phyloP scores from a whole-genome alignment of 2,797 vertebrate genomes.

The Cuniculus paca region DNA sequence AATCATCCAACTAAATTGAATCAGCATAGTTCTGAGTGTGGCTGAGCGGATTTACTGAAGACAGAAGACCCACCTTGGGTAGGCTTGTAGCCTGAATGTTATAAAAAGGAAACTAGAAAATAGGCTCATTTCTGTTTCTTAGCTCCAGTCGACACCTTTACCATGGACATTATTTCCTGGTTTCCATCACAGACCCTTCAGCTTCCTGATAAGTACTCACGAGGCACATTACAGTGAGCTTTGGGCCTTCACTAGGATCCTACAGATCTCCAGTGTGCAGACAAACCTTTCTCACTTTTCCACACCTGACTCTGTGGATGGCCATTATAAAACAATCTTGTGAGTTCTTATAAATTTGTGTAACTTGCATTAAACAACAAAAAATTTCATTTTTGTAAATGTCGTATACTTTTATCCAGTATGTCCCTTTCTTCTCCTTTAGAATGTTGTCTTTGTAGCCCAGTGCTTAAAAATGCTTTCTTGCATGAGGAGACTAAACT shows the following conservation, averaged over 20 bases:
- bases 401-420: no score
- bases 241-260: neutral
- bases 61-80: neutral
- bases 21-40: neutral
- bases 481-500: slow-evolving; percentile 14
- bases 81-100: neutral
- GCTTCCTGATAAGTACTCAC: neutral
- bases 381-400: no score
- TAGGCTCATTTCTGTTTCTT: neutral
- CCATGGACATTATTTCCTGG: neutral
- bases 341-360: neutral
- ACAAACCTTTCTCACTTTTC: neutral
- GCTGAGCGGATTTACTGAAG: neutral
- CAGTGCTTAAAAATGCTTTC: slow-evolving; percentile 52
- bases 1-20: neutral
- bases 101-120: neutral
- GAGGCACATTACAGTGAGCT: neutral
- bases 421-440: no score
- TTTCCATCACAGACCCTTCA: neutral
- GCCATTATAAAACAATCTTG: neutral
- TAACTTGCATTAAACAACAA: neutral
- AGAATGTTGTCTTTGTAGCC: neutral
- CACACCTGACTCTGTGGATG: no score
- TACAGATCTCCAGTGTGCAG: neutral
- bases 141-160: no score